These are phyloP conservation scores for Chrysochloris asiatica DNA, from an alignment of 2,113 vertebrate species.

Conservation along the genomic window DNA sequence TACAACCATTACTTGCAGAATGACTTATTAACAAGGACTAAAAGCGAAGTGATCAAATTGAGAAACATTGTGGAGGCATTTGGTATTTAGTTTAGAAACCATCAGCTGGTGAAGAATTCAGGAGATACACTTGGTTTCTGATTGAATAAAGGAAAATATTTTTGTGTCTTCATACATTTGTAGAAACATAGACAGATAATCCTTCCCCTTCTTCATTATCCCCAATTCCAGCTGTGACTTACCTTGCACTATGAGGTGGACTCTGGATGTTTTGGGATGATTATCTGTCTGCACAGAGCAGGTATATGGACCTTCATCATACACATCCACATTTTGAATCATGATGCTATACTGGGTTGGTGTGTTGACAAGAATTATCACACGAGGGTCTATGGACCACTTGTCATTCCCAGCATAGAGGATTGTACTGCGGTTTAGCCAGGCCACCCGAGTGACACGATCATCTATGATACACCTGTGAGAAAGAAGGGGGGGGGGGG, in stretches of 20 bases:
- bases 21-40: neutral
- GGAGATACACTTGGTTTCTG: neutral
- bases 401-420: conserved; percentile 96
- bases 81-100: neutral
- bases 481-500: neutral
- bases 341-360: conserved; percentile 98
- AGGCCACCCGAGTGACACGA: conserved; percentile 95
- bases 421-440: conserved; percentile 98
- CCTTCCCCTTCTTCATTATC: rapidly evolving
- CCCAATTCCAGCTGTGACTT: neutral
- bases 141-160: neutral
- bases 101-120: neutral
- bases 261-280: conserved; percentile 95
- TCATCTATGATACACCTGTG: conserved; percentile 95
- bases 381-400: conserved; percentile 97
- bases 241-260: conserved; percentile 99
- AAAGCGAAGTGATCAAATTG: neutral
- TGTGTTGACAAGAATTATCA: conserved; percentile 94
- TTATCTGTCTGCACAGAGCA: conserved; percentile 98
- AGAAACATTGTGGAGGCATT: neutral
- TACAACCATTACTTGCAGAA: neutral
- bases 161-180: neutral
- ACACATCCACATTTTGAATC: conserved; percentile 94
- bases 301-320: conserved; percentile 96
- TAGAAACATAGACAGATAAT: neutral